Evolutionary conservation across 2,113 vertebrate genomes (phyloP).

Genomic region (Myotis davidii): DNA sequence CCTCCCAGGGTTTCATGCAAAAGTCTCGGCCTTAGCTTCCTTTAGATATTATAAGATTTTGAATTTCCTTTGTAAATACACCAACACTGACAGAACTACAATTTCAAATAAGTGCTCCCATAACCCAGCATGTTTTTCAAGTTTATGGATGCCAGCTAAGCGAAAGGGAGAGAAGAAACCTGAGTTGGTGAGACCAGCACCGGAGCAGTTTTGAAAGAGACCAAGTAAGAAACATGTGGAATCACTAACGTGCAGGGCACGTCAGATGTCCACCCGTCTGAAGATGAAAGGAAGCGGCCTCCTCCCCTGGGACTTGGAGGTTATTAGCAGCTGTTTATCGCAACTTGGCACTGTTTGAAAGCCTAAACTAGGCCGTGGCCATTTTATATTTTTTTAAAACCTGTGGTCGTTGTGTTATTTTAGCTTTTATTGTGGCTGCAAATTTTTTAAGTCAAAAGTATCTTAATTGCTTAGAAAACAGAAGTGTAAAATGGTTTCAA

Average conservation of each 20-base stretch:
- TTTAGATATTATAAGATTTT: neutral
- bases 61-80: constrained; percentile 50
- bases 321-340: constrained; percentile 84
- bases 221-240: constrained; percentile 54
- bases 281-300: constrained; percentile 76
- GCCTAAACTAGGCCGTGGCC: constrained; percentile 59
- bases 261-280: constrained; percentile 68
- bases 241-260: constrained; percentile 52
- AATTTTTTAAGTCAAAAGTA: constrained; percentile 68
- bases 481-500: constrained; percentile 56
- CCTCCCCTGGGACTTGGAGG: constrained; percentile 66
- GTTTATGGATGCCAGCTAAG: neutral
- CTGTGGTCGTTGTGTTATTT: constrained; percentile 68
- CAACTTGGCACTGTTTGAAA: constrained; percentile 77
- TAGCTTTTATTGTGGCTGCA: constrained; percentile 70
- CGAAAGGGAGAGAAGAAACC: constrained; percentile 4
- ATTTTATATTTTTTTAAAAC: constrained; percentile 66
- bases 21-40: neutral
- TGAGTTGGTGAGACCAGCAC: neutral
- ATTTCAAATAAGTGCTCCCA: neutral
- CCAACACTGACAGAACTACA: neutral
- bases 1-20: neutral
- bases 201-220: constrained; percentile 17
- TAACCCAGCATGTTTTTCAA: neutral
- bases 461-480: constrained; percentile 64